Evolutionary conservation across 2,113 vertebrate genomes (phyloP), one percentile per base, ranked within the genome.

Genomic region (Typhlomys cinereus): DNA sequence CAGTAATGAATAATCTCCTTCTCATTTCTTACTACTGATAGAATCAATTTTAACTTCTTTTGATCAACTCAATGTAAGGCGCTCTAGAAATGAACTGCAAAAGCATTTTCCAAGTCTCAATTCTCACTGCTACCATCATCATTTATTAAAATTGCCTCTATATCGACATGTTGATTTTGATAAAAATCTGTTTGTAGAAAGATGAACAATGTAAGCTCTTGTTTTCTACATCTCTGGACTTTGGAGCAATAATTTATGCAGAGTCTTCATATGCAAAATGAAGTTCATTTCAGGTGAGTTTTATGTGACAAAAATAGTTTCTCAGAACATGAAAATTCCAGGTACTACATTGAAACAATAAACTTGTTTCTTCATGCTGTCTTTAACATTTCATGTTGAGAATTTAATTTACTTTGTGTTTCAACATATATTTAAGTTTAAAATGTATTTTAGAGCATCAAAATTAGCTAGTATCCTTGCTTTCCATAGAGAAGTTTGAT

Each of bases 361-460:
- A 88, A 11, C 3, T 93, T 92, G 8, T 90, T 39, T 80, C 85
- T 39, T 75, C 83, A 91, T 85, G 34, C 3, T 92, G 23, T 71
- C 12, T 85, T 54, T 96, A 69, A 78, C 44, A 61, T 46, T 89
- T 20, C 20, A 93, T 18, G 50, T 54, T 96, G 84, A 95, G 39
- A 67, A 73, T 96, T 95, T 61, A 62, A 62, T 94, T 86, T 50
- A 41, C 93, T 94, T 95, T 94, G 83, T 94, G 62, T 95, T 96
- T 67, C 52, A 69, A 59, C 2, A 94, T 39, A 95, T 80, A 91
- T 86, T 82, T 0, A 70, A 3, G 1, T 46, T 92, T 88, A 64
- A 92, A 94, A 91, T 46, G 7, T 0, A 84, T 89, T 93, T 97
- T 44, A 93, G 85, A 93, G 62, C 34, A 96, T 89, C 21, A 83